Evolutionary conservation across 2,888 invertebrate genomes (phyloP).

Genomic region (Gisinianus flammeolus): DNA sequence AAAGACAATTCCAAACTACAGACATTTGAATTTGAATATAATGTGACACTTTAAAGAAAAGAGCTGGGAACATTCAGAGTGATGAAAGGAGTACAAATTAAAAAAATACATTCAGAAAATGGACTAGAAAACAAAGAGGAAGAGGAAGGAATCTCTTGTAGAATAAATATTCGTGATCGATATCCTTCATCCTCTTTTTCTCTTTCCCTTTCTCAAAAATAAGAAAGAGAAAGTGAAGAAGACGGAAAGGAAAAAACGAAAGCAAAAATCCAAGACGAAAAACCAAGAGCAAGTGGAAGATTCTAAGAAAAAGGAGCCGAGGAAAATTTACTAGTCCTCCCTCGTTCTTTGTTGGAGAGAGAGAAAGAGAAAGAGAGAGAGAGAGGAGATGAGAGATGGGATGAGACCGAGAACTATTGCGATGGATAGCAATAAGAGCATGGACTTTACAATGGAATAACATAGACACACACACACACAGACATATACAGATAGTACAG

Average conservation of each 20-base stretch:
- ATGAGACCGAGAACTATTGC: conserved; percentile 2
- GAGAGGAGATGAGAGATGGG: conserved; percentile 31
- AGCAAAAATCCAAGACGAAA: background rate
- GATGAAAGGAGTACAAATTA: background rate
- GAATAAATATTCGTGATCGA: conserved; percentile 7
- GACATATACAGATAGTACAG: background rate
- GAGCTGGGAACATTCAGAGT: too few species aligned
- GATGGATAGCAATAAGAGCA: background rate
- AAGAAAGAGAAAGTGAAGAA: background rate
- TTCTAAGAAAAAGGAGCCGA: background rate
- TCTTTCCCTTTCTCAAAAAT: background rate
- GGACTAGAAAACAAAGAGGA: background rate
- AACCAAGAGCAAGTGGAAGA: background rate
- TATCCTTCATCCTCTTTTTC: conserved; percentile 13
- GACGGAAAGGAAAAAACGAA: background rate
- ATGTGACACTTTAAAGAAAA: too few species aligned
- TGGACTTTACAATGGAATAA: background rate
- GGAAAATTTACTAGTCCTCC: conserved; percentile 49
- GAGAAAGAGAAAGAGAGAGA: conserved; percentile 28
- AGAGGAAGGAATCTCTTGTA: background rate
- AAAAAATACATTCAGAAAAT: background rate
- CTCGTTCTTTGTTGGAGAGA: conserved; percentile 49
- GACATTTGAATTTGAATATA: too few species aligned
- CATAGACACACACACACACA: background rate
- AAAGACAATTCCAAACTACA: too few species aligned